Base-by-base conservation (phyloP, 2,113 vertebrate species). In the Marmota flaviventris region DNA sequence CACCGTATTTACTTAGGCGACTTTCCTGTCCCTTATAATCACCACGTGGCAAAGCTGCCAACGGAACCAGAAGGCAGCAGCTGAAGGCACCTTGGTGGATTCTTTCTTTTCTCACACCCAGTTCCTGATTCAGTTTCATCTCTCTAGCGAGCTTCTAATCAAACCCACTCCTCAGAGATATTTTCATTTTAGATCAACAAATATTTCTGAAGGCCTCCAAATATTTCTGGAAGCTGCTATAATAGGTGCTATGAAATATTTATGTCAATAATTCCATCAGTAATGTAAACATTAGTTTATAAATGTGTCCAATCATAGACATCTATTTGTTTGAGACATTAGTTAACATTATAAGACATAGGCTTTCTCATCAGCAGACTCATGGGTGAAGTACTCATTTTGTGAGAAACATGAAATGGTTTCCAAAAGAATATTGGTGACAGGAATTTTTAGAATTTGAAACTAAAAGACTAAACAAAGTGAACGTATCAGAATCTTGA, bases 261-360 rank as follows among this genome's bases (percentile, higher is more conserved):
- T 89, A 93, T 61, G 45, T 18, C 51, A 14, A 85, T 92, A 88
- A 91, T 88, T n/a, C 65, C 29, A 85, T 88, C 92, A 88, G 79
- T 70, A 72, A 65, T 45, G 2, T 78, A 95, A 70, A 79, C 27
- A 89, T 39, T 18, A 84, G 75, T 91, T 89, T 96, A 25, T 73
- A 78, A 92, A 72, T 75, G 7, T 14, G 78, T 51, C 32, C 39
- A 94, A 78, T 91, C 45, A 65, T 11, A 82, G 27, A 34, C 13
- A 70, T 93, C 13, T 93, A 56, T 94, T 96, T 96, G 53, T 88
- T 93, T 73, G 92, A 75, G 42, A 90, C 82, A 82, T 90, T 96
- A 78, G 11, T 83, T 93, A 77, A 20, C 32, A 58, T 53, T 51
- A 9, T 77, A 94, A 94, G 20, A 67, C 56, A 4, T 34, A 27